phyloP scores from a whole-genome alignment of 2,797 vertebrate species.

The Acipenser oxyrinchus region DNA sequence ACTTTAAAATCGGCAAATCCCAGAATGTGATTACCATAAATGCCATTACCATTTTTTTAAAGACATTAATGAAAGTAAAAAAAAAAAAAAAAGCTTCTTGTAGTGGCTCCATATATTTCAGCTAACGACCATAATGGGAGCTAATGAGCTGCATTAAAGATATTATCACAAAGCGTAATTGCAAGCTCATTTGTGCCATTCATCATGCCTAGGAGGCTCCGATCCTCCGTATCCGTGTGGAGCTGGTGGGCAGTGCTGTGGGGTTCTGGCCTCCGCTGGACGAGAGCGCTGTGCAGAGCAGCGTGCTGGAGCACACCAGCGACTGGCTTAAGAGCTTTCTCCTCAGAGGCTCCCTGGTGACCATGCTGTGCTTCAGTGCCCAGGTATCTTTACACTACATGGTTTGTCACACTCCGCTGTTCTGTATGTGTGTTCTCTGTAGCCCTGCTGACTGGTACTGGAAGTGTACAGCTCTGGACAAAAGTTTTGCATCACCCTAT shows the following conservation, averaged over 20 bases:
- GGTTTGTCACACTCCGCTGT: no score
- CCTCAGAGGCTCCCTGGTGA: conserved; percentile 17
- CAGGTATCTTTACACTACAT: conserved; percentile 12
- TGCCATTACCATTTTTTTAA: no score
- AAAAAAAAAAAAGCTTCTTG: no score
- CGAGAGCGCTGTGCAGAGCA: conserved; percentile 17
- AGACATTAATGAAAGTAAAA: no score
- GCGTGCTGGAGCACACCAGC: conserved; percentile 20
- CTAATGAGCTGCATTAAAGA: conserved; percentile 3
- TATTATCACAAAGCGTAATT: not conserved
- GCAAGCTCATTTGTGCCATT: not conserved
- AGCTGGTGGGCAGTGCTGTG: conserved; percentile 19
- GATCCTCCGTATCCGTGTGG: conserved; percentile 15
- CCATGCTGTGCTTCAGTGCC: conserved; percentile 8
- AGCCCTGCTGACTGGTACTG: no score
- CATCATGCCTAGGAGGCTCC: conserved; percentile 9
- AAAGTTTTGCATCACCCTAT: no score
- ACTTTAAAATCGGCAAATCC: no score
- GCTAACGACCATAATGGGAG: not conserved
- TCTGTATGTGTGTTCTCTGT: no score
- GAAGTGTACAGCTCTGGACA: no score
- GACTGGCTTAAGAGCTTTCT: conserved; percentile 23
- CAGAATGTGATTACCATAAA: no score
- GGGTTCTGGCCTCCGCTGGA: conserved; percentile 22
- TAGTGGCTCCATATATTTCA: not conserved